Conservation (phyloP, 2,888 invertebrate genomes). For the Drosophila tanythrix region DNA sequence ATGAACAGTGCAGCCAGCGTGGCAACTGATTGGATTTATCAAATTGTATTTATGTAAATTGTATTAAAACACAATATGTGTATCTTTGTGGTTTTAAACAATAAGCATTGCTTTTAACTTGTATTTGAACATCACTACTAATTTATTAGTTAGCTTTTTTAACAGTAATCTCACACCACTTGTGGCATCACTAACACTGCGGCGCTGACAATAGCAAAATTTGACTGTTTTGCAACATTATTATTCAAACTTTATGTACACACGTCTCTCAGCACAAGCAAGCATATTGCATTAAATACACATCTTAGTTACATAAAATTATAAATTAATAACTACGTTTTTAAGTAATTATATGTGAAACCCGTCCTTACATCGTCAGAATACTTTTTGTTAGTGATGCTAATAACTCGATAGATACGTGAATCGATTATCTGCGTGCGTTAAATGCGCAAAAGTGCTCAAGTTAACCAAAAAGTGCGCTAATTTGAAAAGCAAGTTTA, state of each 20-base stretch:
- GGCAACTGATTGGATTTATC: background rate
- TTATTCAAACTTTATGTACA: conserved; percentile 7
- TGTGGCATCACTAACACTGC: conserved; percentile 53
- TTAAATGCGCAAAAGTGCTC: conserved; percentile 10
- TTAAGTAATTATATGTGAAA: conserved; percentile 26
- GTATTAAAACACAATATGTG: background rate
- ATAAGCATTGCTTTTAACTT: background rate
- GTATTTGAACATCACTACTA: conserved; percentile 3
- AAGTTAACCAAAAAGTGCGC: background rate
- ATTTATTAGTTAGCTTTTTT: conserved; percentile 3
- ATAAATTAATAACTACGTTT: conserved; percentile 14
- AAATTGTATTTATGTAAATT: background rate
- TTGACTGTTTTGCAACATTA: conserved; percentile 12
- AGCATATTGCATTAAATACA: background rate
- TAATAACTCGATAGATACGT: conserved; percentile 14
- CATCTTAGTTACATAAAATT: conserved; percentile 6
- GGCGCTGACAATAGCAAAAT: conserved; percentile 65
- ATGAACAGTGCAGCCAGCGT: conserved; percentile 8
- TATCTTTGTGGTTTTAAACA: background rate
- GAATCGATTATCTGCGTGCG: conserved; percentile 16
- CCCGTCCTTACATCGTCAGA: conserved; percentile 59
- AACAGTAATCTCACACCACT: conserved; percentile 15
- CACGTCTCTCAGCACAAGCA: conserved; percentile 18
- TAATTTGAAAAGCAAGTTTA: background rate
- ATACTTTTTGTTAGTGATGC: conserved; percentile 42